Evolutionary conservation across 2,888 invertebrate genomes (phyloP).

Genomic region (Eupsilia transversa): DNA sequence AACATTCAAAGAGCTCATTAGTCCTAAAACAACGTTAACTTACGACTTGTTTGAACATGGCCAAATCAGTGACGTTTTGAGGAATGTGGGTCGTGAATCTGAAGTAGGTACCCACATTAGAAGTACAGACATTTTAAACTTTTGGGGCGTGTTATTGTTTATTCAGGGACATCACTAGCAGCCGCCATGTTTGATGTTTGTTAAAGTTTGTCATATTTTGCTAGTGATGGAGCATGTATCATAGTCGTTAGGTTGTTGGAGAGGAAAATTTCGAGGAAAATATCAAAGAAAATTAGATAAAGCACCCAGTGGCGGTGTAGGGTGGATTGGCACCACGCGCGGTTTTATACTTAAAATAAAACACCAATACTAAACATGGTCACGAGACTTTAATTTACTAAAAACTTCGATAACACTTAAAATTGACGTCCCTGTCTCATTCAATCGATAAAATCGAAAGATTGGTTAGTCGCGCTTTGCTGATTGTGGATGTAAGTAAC

Average conservation of each 20-base stretch:
- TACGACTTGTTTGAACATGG: conserved; percentile 79
- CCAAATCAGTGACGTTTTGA: conserved; percentile 72
- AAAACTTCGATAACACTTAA: too few relatives aligned
- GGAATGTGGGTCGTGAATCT: conserved; percentile 57
- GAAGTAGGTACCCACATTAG: conserved; percentile 23
- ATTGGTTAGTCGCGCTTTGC: too few relatives aligned
- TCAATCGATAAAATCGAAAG: too few relatives aligned
- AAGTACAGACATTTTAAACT: conserved; percentile 67
- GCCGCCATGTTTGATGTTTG: conserved; percentile 53
- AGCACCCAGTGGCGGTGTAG: too few relatives aligned
- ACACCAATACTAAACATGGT: too few relatives aligned
- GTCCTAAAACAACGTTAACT: conserved; percentile 86
- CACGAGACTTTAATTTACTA: too few relatives aligned
- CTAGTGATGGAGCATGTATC: conserved; percentile 10
- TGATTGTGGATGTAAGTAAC: too few relatives aligned
- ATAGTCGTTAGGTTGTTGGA: conserved; percentile 27
- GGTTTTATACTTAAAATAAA: too few relatives aligned
- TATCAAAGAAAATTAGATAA: background rate
- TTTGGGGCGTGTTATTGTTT: conserved; percentile 55
- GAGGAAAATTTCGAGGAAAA: conserved; percentile 7
- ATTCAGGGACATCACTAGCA: conserved; percentile 49
- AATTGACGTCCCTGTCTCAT: too few relatives aligned
- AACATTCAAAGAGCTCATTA: conserved; percentile 82
- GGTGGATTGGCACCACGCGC: too few relatives aligned
- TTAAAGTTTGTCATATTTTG: conserved; percentile 58